phyloP scores from a whole-genome alignment of 2,888 invertebrate species.

The Seira sanloemensis region DNA sequence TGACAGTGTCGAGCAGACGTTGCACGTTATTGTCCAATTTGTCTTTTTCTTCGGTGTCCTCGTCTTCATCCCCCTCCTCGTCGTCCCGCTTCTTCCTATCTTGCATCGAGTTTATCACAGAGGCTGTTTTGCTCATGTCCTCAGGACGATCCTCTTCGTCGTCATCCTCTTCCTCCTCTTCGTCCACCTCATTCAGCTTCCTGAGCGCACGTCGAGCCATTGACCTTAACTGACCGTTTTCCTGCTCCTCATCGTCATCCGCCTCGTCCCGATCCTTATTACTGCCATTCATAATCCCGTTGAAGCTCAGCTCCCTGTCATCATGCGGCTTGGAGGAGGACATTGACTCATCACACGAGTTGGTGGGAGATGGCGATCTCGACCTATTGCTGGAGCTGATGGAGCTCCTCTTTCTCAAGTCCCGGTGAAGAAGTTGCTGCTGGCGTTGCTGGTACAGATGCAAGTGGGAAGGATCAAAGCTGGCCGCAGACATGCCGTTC shows the following conservation, averaged over 20 bases:
- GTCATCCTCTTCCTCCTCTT: slow-evolving; percentile 74
- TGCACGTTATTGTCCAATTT: slow-evolving; percentile 78
- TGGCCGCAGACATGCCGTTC: slow-evolving; percentile 46
- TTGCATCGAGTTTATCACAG: slow-evolving; percentile 74
- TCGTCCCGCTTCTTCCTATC: slow-evolving; percentile 63
- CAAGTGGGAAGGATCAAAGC: slow-evolving; percentile 41
- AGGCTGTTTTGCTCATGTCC: slow-evolving; percentile 50
- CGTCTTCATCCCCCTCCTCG: slow-evolving; percentile 62
- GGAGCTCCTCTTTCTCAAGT: slow-evolving; percentile 53
- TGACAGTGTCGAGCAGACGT: slow-evolving; percentile 85
- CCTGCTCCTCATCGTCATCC: slow-evolving; percentile 59
- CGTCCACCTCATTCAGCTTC: slow-evolving; percentile 70
- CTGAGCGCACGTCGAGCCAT: slow-evolving; percentile 42
- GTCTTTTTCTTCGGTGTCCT: slow-evolving; percentile 67
- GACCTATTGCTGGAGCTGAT: slow-evolving; percentile 56
- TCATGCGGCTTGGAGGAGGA: slow-evolving; percentile 63
- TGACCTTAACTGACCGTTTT: slow-evolving; percentile 16
- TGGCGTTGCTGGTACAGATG: slow-evolving; percentile 41
- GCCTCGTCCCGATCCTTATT: slow-evolving; percentile 52
- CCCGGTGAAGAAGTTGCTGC: slow-evolving; percentile 27
- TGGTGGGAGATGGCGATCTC: slow-evolving; percentile 59
- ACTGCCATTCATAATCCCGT: slow-evolving; percentile 48
- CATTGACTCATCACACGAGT: slow-evolving; percentile 63
- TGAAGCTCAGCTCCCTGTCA: slow-evolving; percentile 3
- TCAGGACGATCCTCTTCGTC: slow-evolving; percentile 61